phyloP scores from a whole-genome alignment of 2,888 invertebrate species.

The Drosophila lacicola region DNA sequence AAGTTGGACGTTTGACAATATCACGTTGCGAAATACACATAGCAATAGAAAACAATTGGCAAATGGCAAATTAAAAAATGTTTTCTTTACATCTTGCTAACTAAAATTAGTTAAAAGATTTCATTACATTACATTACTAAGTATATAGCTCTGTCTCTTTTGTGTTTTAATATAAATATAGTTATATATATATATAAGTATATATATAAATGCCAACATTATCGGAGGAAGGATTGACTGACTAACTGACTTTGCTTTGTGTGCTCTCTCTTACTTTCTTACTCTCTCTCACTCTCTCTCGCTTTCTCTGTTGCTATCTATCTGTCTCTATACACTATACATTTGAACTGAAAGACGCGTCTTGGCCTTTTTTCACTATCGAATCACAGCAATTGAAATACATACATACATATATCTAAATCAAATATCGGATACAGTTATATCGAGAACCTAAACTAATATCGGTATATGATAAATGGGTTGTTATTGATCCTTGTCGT shows the following conservation, averaged over 20 bases:
- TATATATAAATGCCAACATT: constrained; percentile 82
- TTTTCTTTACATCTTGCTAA: constrained; percentile 53
- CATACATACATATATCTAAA: constrained; percentile 67
- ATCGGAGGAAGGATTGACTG: constrained; percentile 83
- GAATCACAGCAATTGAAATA: constrained; percentile 82
- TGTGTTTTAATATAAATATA: constrained; percentile 21
- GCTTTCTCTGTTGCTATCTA: constrained; percentile 30
- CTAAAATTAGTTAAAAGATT: constrained; percentile 72
- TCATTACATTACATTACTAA: constrained; percentile 49
- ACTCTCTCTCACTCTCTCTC: constrained; percentile 2
- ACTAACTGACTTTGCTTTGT: constrained; percentile 63
- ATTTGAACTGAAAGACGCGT: constrained; percentile 83
- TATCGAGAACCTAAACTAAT: constrained; percentile 54
- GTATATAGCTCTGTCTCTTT: constrained; percentile 51
- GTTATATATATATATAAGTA: constrained; percentile 36
- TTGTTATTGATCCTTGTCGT: constrained; percentile 84
- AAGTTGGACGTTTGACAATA: constrained; percentile 80
- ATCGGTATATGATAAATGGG: constrained; percentile 77
- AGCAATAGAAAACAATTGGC: constrained; percentile 62
- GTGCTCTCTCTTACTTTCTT: constrained; percentile 16
- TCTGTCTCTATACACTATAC: constrained; percentile 76
- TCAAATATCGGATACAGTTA: constrained; percentile 50
- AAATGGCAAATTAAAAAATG: constrained; percentile 55
- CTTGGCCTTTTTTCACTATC: constrained; percentile 77
- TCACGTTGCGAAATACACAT: constrained; percentile 72